These are phyloP conservation scores for Gisinianus flammeolus DNA, from an alignment of 2,888 invertebrate species.

Conservation along the genomic window DNA sequence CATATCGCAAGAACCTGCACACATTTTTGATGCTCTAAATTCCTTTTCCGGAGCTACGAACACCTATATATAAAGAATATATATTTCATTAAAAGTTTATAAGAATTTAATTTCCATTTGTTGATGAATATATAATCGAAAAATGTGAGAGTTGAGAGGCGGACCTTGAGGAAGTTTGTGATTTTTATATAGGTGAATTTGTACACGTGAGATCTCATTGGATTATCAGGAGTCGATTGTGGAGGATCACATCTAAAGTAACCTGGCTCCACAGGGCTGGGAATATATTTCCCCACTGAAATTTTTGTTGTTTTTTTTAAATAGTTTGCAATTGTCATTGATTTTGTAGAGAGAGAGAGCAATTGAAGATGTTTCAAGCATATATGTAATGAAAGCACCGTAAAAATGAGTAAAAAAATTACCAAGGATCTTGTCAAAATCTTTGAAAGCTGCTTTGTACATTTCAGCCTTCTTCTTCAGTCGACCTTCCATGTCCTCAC, in stretches of 20 bases:
- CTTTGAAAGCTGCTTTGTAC: conserved; percentile 35
- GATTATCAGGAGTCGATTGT: neutral
- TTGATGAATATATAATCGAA: no score
- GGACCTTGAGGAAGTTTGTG: conserved; percentile 43
- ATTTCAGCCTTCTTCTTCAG: conserved; percentile 25
- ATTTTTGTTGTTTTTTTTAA: no score
- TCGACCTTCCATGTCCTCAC: neutral
- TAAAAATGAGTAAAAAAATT: no score
- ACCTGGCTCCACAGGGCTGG: conserved; percentile 30
- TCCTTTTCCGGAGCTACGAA: conserved; percentile 29
- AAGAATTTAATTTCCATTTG: no score
- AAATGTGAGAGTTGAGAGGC: neutral
- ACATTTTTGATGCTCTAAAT: conserved; percentile 19
- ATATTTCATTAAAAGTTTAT: no score
- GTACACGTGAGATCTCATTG: conserved; percentile 23
- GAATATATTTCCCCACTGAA: no score
- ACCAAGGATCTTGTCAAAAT: conserved; percentile 33
- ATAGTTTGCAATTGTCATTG: no score
- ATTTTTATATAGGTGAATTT: conserved; percentile 38
- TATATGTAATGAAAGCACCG: no score
- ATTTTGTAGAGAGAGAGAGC: no score
- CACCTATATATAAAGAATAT: neutral
- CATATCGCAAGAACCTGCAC: conserved; percentile 26
- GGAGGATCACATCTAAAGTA: conserved; percentile 42
- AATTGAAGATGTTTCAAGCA: no score